Evolutionary conservation across 2,113 vertebrate genomes (phyloP).

Genomic region (Turnix velox): DNA sequence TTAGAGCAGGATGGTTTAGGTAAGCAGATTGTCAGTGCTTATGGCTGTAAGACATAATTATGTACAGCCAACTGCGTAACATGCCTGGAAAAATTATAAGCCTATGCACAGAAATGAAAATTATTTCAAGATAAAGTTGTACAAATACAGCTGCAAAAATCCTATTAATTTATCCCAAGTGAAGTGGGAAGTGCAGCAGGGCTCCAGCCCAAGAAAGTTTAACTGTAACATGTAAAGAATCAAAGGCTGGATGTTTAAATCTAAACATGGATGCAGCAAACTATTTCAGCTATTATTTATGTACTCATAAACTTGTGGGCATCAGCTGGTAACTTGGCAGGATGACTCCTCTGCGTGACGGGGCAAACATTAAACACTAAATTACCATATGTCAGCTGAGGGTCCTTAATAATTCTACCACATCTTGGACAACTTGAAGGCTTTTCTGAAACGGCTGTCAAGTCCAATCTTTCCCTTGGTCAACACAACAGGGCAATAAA

Average conservation of each 20-base stretch:
- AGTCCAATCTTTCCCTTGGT: constrained; percentile 33
- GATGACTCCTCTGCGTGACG: background rate
- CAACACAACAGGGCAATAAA: constrained; percentile 44
- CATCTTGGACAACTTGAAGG: constrained; percentile 54
- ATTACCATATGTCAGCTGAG: constrained; percentile 59
- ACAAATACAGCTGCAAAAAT: constrained; percentile 64
- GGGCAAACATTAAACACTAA: constrained; percentile 46
- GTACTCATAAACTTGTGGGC: constrained; percentile 10
- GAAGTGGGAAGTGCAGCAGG: background rate
- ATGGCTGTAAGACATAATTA: constrained; percentile 64
- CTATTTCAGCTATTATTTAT: constrained; percentile 32
- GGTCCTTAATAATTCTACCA: constrained; percentile 55
- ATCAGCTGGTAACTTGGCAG: constrained; percentile 39
- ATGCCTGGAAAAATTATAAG: constrained; percentile 62
- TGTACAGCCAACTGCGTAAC: constrained; percentile 64
- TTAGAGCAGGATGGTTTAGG: constrained; percentile 60
- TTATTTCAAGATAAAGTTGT: constrained; percentile 63
- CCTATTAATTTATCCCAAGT: constrained; percentile 40
- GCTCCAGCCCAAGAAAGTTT: background rate
- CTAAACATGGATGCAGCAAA: background rate
- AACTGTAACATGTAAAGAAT: background rate
- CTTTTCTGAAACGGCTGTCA: constrained; percentile 57
- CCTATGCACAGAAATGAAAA: constrained; percentile 64
- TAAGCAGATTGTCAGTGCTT: constrained; percentile 65
- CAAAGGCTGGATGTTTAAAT: background rate